Evolutionary conservation across 2,797 vertebrate genomes (phyloP).

Genomic region (Mormyrops attenuatus): DNA sequence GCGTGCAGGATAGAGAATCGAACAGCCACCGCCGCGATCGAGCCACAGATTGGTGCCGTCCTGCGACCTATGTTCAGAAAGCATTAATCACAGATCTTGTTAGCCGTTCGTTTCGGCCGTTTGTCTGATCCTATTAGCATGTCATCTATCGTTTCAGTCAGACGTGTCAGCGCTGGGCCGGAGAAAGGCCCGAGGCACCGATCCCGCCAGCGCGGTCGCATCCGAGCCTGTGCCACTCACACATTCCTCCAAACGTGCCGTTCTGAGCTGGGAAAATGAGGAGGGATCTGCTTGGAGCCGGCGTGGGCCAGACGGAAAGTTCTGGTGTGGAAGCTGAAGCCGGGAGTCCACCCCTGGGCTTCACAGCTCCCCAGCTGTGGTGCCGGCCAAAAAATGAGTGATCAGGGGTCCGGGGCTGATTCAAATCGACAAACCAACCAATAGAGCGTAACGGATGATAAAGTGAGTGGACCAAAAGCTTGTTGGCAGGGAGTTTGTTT

Average conservation of each 20-base stretch:
- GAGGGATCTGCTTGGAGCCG: background rate
- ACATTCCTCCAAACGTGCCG: background rate
- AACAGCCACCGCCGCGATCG: background rate
- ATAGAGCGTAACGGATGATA: background rate
- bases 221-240: background rate
- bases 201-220: background rate
- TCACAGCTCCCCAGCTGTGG: background rate
- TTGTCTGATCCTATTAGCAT: slow-evolving; percentile 12
- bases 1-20: background rate
- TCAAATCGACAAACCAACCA: background rate
- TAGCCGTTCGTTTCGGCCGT: background rate
- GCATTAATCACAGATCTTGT: background rate
- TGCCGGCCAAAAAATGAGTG: background rate
- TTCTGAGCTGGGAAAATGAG: background rate
- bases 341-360: background rate
- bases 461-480: background rate
- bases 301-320: background rate
- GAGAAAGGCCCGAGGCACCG: background rate
- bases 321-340: background rate
- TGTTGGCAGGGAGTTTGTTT: background rate
- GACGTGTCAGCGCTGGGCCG: background rate
- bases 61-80: background rate
- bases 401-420: background rate
- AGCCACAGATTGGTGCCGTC: background rate
- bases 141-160: background rate